Percentiles rank a stretch among this genome's conserved stretches.
Conservation (phyloP, 2,888 invertebrate genomes). For the Arge pagana region DNA sequence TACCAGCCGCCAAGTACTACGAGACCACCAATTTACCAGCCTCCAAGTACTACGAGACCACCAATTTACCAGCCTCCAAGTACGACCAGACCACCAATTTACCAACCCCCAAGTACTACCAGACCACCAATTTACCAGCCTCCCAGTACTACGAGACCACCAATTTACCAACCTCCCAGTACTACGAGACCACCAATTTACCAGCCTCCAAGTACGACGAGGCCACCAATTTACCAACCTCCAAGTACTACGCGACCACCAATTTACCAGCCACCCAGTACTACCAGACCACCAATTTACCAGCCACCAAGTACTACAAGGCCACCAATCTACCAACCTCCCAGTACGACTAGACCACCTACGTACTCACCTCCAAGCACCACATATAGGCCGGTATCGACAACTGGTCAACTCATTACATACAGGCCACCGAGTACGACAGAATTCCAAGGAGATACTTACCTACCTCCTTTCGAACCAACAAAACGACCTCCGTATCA, state of each 20-base stretch:
- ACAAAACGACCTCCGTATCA: conserved; percentile 20
- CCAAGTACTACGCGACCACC: background rate
- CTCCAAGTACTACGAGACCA: background rate
- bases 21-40: background rate
- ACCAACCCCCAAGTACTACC: background rate
- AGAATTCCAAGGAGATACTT: conserved; percentile 8
- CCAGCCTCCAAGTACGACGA: background rate
- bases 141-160: background rate
- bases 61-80: background rate
- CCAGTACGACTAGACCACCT: conserved; percentile 3
- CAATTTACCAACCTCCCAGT: background rate
- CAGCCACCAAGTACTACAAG: conserved; percentile 1
- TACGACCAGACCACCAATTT: background rate
- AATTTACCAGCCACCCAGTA: background rate
- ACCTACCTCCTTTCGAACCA: conserved; percentile 10
- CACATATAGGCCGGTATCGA: conserved; percentile 2
- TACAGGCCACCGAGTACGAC: conserved; percentile 6
- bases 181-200: background rate
- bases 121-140: background rate
- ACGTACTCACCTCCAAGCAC: conserved; percentile 7
- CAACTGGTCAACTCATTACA: background rate
- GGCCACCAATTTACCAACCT: background rate
- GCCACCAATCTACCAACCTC: conserved; percentile 1
- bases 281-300: background rate
- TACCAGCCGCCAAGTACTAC: background rate